Conservation (phyloP, 1,140 invertebrate species). For the Zophobas morio region DNA sequence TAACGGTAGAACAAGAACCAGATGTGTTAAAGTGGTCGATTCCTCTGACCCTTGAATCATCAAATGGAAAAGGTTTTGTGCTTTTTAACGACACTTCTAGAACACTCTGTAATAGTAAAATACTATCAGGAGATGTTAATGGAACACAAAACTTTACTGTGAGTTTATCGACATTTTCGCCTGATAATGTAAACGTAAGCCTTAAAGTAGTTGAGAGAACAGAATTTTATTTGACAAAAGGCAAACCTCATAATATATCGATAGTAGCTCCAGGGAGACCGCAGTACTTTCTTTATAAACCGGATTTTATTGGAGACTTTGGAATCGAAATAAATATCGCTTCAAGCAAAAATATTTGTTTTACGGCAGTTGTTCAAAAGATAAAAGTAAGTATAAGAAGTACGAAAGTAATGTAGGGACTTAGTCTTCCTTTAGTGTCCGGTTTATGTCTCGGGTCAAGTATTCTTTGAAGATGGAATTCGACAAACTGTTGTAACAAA, state of each 20-base stretch:
- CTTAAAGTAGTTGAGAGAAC: conserved; percentile 71
- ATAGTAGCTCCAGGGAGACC: conserved; percentile 70
- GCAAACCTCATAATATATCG: conserved; percentile 62
- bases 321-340: conserved; percentile 78
- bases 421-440: conserved; percentile 74
- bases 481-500: conserved; percentile 81
- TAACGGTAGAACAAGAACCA: background rate
- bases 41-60: background rate
- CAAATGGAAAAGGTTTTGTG: background rate
- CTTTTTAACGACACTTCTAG: background rate
- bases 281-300: conserved; percentile 60
- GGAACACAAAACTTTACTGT: conserved; percentile 69
- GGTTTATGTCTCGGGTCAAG: conserved; percentile 81
- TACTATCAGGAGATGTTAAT: background rate
- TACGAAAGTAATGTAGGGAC: too few species aligned
- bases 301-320: conserved; percentile 61
- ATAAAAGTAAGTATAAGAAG: too few species aligned
- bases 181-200: conserved; percentile 68
- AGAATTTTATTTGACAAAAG: conserved; percentile 71
- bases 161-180: conserved; percentile 75
- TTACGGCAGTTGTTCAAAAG: too few species aligned
- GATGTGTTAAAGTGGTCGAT: background rate
- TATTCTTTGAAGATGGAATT: conserved; percentile 78
- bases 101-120: background rate
- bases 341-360: conserved; percentile 76